Conservation (phyloP, 2,888 invertebrate genomes). For the Arge pagana region DNA sequence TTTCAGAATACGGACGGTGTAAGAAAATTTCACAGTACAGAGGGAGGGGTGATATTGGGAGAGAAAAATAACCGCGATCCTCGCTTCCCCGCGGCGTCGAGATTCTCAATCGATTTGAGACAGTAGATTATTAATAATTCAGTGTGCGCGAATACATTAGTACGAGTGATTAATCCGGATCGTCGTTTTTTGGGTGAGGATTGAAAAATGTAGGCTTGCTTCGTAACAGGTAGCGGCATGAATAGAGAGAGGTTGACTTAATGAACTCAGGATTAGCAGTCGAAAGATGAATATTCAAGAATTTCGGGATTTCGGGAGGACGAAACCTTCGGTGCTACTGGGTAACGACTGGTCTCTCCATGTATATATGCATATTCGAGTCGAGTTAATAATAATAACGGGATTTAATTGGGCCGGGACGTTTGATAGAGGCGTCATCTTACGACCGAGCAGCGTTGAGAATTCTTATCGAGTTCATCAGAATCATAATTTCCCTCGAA, state of each 20-base stretch:
- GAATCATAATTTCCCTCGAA: not conserved
- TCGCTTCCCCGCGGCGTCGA: too few species aligned
- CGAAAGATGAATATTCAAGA: conserved; percentile 7
- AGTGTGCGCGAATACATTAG: too few species aligned
- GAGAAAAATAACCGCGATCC: too few species aligned
- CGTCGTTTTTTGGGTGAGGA: too few species aligned
- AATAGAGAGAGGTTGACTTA: conserved; percentile 5
- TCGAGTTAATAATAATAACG: conserved; percentile 8
- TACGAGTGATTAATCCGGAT: too few species aligned
- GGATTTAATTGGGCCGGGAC: conserved; percentile 6
- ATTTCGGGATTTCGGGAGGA: conserved; percentile 8
- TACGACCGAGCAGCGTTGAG: not conserved
- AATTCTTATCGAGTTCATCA: not conserved
- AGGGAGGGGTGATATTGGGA: too few species aligned
- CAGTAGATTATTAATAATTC: too few species aligned
- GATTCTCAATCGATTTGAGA: too few species aligned
- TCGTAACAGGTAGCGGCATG: not conserved
- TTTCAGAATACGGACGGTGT: too few species aligned
- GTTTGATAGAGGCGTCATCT: not conserved
- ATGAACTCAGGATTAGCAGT: conserved; percentile 3
- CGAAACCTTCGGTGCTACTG: conserved; percentile 4
- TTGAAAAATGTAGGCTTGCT: not conserved
- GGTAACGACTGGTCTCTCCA: conserved; percentile 11
- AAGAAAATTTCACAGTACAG: too few species aligned
- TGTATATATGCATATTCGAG: conserved; percentile 16